Percentiles rank a stretch among this genome's conserved stretches.
These are phyloP conservation scores for Corythucha ciliata DNA, from an alignment of 2,888 invertebrate species.

Conservation along the genomic window DNA sequence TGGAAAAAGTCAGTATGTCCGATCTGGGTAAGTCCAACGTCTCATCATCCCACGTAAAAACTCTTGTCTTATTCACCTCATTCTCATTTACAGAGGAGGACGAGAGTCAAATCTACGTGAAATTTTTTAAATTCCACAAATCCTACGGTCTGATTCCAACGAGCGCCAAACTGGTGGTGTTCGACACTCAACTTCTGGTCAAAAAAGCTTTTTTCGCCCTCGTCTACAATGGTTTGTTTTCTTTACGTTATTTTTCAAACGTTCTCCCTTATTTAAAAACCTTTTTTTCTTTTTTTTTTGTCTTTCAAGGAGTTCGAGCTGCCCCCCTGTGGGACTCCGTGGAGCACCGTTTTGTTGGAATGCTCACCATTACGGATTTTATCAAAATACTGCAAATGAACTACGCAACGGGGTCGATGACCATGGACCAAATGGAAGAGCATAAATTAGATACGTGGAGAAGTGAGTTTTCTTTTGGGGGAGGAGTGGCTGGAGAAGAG, in stretches of 20 bases:
- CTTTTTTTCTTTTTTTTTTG: background rate
- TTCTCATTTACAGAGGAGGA: conserved; percentile 68
- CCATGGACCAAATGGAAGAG: conserved; percentile 94
- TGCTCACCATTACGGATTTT: conserved; percentile 99
- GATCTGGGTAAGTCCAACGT: conserved; percentile 61
- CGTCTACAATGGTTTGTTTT: conserved; percentile 78
- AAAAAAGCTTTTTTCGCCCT: conserved; percentile 99
- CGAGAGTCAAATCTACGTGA: conserved; percentile 94
- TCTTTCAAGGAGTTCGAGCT: conserved; percentile 73
- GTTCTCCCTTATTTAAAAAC: too few species aligned
- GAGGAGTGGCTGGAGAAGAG: too few species aligned
- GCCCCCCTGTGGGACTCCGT: conserved; percentile 95
- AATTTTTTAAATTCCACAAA: conserved; percentile 99
- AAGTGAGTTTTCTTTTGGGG: conserved; percentile 48
- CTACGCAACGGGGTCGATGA: conserved; percentile 83
- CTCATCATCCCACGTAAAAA: background rate
- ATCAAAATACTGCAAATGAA: conserved; percentile 97
- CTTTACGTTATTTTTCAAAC: background rate
- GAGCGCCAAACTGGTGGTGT: conserved; percentile 97
- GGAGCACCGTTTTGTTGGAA: conserved; percentile 88
- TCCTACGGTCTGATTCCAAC: conserved; percentile 99
- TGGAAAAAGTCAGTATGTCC: conserved; percentile 73
- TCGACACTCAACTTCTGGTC: conserved; percentile 95
- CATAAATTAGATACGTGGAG: conserved; percentile 95
- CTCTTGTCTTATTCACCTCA: background rate